These are phyloP conservation scores for Pachyramphus minor DNA, from an alignment of 2,113 vertebrate species.

Conservation along the genomic window DNA sequence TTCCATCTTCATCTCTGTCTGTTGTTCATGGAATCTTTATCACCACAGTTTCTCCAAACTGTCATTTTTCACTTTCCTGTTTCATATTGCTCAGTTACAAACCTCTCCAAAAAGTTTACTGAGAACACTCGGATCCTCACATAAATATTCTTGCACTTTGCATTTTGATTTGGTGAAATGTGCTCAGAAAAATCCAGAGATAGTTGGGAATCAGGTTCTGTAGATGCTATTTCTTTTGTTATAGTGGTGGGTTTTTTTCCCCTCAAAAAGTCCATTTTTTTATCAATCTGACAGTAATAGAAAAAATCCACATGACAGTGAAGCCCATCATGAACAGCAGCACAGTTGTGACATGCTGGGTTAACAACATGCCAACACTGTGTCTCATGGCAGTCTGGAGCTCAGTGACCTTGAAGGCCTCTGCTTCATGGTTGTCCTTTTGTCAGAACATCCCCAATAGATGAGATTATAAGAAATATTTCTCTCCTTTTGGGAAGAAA, in stretches of 20 bases:
- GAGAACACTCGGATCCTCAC: not conserved
- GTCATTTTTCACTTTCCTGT: not conserved
- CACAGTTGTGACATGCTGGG: not conserved
- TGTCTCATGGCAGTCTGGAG: not conserved
- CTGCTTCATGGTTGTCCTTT: not conserved
- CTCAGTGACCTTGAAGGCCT: not conserved
- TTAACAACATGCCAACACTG: not conserved
- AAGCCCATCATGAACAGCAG: not conserved
- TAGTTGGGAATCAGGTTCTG: not conserved
- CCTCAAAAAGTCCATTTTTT: not conserved
- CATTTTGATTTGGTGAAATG: not conserved
- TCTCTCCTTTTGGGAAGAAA: not conserved
- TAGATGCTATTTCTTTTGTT: not conserved
- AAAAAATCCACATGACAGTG: too few species aligned
- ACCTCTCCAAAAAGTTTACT: not conserved
- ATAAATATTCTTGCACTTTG: not conserved
- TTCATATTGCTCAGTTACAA: not conserved
- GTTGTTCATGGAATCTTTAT: not conserved
- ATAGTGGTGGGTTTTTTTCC: fast-evolving
- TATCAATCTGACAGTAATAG: not conserved
- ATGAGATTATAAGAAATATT: not conserved
- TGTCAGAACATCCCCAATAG: not conserved
- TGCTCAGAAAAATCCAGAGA: not conserved
- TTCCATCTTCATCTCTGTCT: not conserved
- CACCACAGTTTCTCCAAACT: not conserved